Percentiles rank a stretch among this genome's conserved stretches.
phyloP scores from a whole-genome alignment of 92 coral and sea anemone species.

The Phenganax subtilis region DNA sequence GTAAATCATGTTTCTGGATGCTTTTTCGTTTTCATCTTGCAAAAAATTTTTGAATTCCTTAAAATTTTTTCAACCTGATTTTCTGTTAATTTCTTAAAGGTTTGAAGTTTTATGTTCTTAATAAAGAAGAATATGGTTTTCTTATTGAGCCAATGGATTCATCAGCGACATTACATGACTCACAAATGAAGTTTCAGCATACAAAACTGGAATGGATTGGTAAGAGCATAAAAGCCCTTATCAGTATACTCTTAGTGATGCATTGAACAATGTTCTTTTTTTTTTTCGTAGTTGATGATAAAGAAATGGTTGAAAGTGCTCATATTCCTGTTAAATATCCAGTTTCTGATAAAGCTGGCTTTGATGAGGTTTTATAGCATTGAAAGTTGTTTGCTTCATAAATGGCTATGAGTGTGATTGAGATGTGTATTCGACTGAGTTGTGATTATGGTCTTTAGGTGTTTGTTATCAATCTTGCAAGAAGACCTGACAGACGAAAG shows the following conservation, averaged over 20 bases:
- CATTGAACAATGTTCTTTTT: neutral
- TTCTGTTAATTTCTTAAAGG: conserved; percentile 44
- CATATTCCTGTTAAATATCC: conserved; percentile 59
- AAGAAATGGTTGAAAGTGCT: conserved; percentile 80
- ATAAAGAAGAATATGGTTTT: conserved; percentile 70
- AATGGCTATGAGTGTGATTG: no score
- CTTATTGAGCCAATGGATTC: conserved; percentile 54
- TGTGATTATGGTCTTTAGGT: conserved; percentile 44
- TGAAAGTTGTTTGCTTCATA: neutral
- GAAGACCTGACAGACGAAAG: conserved; percentile 76
- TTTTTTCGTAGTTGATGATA: conserved; percentile 66
- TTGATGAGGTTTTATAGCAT: conserved; percentile 71
- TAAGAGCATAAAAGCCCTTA: conserved; percentile 30
- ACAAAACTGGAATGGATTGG: conserved; percentile 86
- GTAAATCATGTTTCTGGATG: no score
- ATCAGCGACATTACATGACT: conserved; percentile 51
- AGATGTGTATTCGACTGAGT: neutral
- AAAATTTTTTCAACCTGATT: neutral
- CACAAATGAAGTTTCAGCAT: conserved; percentile 52
- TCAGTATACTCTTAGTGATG: no score
- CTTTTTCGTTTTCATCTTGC: no score
- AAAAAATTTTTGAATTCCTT: no score
- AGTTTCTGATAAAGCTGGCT: conserved; percentile 73
- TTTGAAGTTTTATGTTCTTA: conserved; percentile 63
- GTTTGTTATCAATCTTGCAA: conserved; percentile 80